Evolutionary conservation across 30 jellyfish, hydroid and myxozoan species (phyloP).

Genomic region (Calvadosia cruxmelitensis): DNA sequence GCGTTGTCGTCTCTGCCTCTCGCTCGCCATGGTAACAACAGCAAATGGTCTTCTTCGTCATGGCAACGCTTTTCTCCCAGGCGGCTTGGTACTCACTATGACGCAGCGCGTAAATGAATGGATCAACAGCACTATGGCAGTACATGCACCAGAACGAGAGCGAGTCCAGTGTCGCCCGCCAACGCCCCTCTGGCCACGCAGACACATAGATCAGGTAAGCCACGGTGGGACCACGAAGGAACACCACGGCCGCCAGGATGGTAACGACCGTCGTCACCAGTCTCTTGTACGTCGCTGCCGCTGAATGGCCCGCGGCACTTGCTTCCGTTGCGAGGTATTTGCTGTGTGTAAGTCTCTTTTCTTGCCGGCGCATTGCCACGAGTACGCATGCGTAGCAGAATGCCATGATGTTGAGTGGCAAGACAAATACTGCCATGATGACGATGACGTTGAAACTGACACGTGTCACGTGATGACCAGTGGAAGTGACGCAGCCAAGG

Average conservation of each 20-base stretch:
- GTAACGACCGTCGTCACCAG: conserved; percentile 7
- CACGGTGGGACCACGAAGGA: conserved; percentile 35
- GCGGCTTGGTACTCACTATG: conserved; percentile 34
- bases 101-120: conserved; percentile 51
- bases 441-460: conserved; percentile 18
- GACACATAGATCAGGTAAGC: conserved; percentile 9
- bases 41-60: too few relatives aligned
- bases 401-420: conserved; percentile 19
- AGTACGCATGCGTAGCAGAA: conserved; percentile 16
- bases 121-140: conserved; percentile 66
- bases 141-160: conserved; percentile 60
- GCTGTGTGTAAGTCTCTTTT: conserved; percentile 29
- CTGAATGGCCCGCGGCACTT: conserved; percentile 11
- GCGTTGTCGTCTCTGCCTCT: too few relatives aligned
- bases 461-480: conserved; percentile 5
- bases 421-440: conserved; percentile 7
- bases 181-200: conserved; percentile 15
- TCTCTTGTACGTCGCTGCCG: conserved; percentile 28
- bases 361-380: conserved; percentile 17
- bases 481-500: conserved; percentile 24
- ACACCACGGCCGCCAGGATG: conserved; percentile 7
- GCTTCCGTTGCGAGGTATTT: conserved; percentile 40
- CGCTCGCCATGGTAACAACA: conserved; percentile 27
- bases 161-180: conserved; percentile 37
- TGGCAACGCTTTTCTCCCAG: too few relatives aligned